These are phyloP conservation scores for Hybognathus amarus DNA, from an alignment of 2,797 vertebrate genomes.

Conservation along the genomic window DNA sequence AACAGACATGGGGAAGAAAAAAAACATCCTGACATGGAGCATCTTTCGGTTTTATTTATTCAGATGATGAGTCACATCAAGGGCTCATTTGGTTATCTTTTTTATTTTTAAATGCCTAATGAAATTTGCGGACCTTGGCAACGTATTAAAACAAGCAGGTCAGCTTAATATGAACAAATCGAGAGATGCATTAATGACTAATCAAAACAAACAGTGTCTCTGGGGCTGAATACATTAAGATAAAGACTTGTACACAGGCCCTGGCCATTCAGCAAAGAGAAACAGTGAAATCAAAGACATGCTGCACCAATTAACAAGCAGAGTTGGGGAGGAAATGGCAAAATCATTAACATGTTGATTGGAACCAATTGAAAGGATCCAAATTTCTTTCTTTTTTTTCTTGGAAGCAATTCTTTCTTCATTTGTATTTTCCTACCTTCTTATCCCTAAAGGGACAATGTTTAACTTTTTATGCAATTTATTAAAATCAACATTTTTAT, in stretches of 20 bases:
- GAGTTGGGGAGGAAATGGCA: not conserved
- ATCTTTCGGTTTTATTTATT: constrained; percentile 8
- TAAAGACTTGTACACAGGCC: constrained; percentile 8
- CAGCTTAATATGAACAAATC: constrained; percentile 26
- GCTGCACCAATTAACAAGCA: not conserved
- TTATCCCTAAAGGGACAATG: not conserved
- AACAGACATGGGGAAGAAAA: not conserved
- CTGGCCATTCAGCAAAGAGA: not conserved
- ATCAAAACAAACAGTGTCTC: constrained; percentile 29
- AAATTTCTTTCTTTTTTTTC: too few relatives aligned
- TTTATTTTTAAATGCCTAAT: constrained; percentile 13
- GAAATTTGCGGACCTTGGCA: constrained; percentile 28
- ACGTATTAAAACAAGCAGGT: constrained; percentile 27
- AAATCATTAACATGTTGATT: not conserved
- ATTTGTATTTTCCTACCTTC: not conserved
- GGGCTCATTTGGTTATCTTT: constrained; percentile 7
- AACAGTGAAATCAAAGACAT: not conserved
- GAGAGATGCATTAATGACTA: constrained; percentile 36
- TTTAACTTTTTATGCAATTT: too few relatives aligned
- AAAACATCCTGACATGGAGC: not conserved
- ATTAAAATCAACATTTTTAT: too few relatives aligned
- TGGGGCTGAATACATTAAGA: constrained; percentile 25
- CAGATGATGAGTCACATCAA: constrained; percentile 1
- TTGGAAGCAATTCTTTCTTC: not conserved
- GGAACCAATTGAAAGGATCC: constrained; percentile 1